Conservation (phyloP, 2,113 vertebrate genomes). For the Eidolon helvum region DNA sequence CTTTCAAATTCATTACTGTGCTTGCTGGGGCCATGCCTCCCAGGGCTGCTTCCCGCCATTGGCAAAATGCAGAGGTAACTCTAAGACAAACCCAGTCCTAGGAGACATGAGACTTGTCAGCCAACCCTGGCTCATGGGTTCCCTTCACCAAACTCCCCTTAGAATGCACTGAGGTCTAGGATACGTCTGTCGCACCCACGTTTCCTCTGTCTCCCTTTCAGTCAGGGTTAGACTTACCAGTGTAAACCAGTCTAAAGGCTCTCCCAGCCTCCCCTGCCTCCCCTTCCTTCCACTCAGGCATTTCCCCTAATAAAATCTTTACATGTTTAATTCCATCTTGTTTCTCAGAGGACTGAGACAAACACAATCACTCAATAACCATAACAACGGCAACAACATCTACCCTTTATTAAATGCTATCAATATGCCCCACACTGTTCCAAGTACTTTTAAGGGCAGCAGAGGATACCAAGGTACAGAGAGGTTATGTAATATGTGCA, state of each 20-base stretch:
- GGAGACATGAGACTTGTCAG: fast-evolving
- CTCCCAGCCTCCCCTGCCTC: neutral
- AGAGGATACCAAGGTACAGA: neutral
- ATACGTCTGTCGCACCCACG: neutral
- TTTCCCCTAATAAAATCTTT: neutral
- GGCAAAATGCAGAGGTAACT: neutral
- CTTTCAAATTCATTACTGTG: neutral
- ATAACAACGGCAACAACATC: neutral
- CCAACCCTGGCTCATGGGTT: neutral
- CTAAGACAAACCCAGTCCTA: neutral
- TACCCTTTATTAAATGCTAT: neutral
- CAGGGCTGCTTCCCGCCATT: neutral
- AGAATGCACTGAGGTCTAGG: neutral
- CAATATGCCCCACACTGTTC: neutral
- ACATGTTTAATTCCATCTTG: neutral
- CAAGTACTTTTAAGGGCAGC: neutral
- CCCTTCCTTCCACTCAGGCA: neutral
- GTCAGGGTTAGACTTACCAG: neutral
- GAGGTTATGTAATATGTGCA: neutral
- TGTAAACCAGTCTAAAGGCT: neutral
- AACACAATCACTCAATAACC: neutral
- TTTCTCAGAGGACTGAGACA: neutral
- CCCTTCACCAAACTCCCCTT: neutral
- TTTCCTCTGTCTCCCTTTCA: neutral
- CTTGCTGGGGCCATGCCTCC: neutral